Evolutionary conservation across 2,113 vertebrate species (phyloP), one percentile per base, ranked within the genome.

Genomic region (Dunckerocampus dactyliophorus): DNA sequence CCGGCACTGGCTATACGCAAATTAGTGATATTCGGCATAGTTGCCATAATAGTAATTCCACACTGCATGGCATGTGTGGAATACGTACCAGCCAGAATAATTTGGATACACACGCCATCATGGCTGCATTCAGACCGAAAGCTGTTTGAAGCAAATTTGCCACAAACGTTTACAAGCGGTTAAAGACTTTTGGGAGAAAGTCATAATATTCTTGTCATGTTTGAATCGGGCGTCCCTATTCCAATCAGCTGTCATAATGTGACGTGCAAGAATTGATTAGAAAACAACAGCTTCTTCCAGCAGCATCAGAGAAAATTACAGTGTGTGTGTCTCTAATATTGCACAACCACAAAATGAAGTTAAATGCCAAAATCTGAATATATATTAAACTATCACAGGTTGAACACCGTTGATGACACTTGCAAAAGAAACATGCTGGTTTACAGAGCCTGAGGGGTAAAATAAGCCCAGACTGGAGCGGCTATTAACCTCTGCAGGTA

Each of bases 311-410:
- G 17, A 19, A 55, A 28, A 55, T 39, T 12, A 55, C 53, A 39
- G 11, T 39, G 31, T 37, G 6, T 37, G 6, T 39, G 34, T 14
- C n/a, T 39, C 0, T 16, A 28, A 17, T 19, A 55, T 39, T 37
- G 37, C 19, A 31, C 16, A 20, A n/a, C 31, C 31, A 20, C 16
- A 39, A 19, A 39, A 55, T 20, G 3, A 13, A 13, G 4, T 16
- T 13, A 39, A 39, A 39, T 39, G 53, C 53, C 34, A 7, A 55
- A 55, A 55, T 39, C n/a, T 39, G 34, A 55, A 55, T 39, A 39
- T 5, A 39, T 39, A 39, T 39, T 6, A 39, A 17, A 31, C 31
- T n/a, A 54, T 39, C 9, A 12, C 37, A 39, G 37, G 37, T 39
- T 39, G 37, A 39, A 39, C 10, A 8, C 34, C 34, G 6, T 37